Conservation (phyloP, 2,113 vertebrate genomes). For the Anguilla japonica region DNA sequence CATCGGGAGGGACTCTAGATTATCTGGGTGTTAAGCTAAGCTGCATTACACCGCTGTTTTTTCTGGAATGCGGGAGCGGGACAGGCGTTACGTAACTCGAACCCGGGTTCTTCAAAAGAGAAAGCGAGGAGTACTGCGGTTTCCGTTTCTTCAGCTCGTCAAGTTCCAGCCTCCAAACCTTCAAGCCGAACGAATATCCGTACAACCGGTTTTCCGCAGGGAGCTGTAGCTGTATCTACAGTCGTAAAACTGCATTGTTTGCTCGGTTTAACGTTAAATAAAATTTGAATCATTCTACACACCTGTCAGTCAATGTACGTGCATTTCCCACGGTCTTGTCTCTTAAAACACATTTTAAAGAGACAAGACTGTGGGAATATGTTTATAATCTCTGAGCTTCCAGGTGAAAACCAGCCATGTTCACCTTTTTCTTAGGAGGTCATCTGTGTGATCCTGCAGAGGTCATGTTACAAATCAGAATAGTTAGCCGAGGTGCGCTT, state of each 20-base stretch:
- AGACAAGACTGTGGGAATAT: background rate
- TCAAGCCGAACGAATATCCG: background rate
- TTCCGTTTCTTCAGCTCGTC: background rate
- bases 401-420: background rate
- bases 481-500: background rate
- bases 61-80: slow-evolving; percentile 50
- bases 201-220: background rate
- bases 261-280: background rate
- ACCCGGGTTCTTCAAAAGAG: slow-evolving; percentile 27
- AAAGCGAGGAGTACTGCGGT: slow-evolving; percentile 31
- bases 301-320: background rate
- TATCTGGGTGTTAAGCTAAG: slow-evolving; percentile 72
- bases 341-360: background rate
- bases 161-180: background rate
- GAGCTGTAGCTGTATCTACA: background rate
- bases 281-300: background rate
- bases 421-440: background rate
- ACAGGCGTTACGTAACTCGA: slow-evolving; percentile 56
- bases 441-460: background rate
- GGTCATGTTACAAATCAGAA: too few species aligned
- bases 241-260: background rate
- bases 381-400: background rate
- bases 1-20: slow-evolving; percentile 61
- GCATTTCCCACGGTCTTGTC: too few species aligned
- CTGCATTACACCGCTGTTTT: slow-evolving; percentile 59